phyloP scores from a whole-genome alignment of 37 sponge, comb jelly and placozoan species.

The Theonella swinhoei region DNA sequence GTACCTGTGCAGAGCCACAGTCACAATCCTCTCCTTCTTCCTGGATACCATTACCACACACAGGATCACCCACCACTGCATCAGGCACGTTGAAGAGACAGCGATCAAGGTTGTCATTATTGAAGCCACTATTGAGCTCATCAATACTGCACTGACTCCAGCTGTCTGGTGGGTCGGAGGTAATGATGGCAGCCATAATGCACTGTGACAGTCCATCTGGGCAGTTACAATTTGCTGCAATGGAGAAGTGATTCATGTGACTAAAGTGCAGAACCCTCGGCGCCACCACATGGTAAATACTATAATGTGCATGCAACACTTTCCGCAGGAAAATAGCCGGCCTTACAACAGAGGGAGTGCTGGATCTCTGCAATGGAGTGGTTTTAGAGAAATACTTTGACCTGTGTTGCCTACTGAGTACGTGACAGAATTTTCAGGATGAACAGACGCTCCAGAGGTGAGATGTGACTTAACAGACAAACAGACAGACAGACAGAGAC shows the following conservation, averaged over 20 bases:
- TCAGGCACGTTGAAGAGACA: slow-evolving; percentile 15
- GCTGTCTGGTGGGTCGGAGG: not conserved
- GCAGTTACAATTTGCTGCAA: not conserved
- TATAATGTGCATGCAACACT: no score
- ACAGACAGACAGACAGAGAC: no score
- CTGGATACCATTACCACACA: slow-evolving; percentile 67
- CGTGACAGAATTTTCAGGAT: no score
- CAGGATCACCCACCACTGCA: slow-evolving; percentile 14
- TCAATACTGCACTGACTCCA: slow-evolving; percentile 11
- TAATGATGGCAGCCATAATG: slow-evolving; percentile 6
- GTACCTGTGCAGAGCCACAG: slow-evolving; percentile 57
- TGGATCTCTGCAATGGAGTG: no score
- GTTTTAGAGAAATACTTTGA: no score
- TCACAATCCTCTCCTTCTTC: slow-evolving; percentile 64
- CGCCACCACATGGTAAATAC: no score
- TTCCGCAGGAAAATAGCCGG: no score
- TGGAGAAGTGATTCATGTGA: not conserved
- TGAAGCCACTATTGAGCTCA: not conserved
- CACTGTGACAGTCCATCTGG: not conserved
- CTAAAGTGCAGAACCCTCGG: no score
- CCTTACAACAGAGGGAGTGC: no score
- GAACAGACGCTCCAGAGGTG: no score
- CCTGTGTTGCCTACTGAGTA: no score
- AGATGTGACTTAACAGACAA: no score
- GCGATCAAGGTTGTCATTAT: slow-evolving; percentile 1